Conservation (phyloP, 1,140 invertebrate genomes). For the Orius insidiosus region DNA sequence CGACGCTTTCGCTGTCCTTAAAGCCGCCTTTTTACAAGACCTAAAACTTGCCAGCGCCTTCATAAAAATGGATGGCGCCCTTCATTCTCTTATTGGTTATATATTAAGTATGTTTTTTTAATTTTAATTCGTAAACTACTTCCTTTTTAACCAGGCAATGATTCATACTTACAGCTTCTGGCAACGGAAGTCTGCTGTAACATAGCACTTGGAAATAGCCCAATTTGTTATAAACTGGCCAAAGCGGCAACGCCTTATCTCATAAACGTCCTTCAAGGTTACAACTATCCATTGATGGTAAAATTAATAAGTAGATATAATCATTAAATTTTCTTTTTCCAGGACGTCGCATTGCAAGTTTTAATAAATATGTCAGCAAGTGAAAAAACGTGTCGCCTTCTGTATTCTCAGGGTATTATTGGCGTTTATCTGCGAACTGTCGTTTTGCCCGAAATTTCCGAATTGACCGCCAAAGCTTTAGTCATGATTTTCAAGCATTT, state of each 20-base stretch:
- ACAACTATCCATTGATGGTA: conserved; percentile 26
- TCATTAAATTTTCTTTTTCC: conserved; percentile 14
- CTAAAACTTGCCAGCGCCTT: conserved; percentile 24
- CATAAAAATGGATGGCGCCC: conserved; percentile 26
- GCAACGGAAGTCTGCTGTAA: conserved; percentile 30
- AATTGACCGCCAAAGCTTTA: conserved; percentile 3
- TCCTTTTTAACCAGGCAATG: conserved; percentile 26
- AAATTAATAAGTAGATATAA: conserved; percentile 8
- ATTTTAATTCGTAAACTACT: not conserved
- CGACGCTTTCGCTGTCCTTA: conserved; percentile 18
- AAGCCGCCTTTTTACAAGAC: conserved; percentile 27
- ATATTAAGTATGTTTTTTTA: conserved; percentile 25
- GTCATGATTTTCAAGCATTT: conserved; percentile 1
- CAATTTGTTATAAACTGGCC: conserved; percentile 22
- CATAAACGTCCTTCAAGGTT: conserved; percentile 25
- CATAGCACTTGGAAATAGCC: conserved; percentile 25
- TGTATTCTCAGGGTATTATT: conserved; percentile 26
- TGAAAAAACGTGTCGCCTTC: conserved; percentile 22
- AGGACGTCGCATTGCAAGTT: conserved; percentile 29
- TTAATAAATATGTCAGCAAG: conserved; percentile 28
- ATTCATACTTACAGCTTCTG: conserved; percentile 25
- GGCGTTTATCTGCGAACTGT: not conserved
- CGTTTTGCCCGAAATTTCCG: not conserved
- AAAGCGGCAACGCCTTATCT: conserved; percentile 28
- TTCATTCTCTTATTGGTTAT: conserved; percentile 27